phyloP scores from a whole-genome alignment of 2,888 invertebrate species.

The Ptilodon capucinus region DNA sequence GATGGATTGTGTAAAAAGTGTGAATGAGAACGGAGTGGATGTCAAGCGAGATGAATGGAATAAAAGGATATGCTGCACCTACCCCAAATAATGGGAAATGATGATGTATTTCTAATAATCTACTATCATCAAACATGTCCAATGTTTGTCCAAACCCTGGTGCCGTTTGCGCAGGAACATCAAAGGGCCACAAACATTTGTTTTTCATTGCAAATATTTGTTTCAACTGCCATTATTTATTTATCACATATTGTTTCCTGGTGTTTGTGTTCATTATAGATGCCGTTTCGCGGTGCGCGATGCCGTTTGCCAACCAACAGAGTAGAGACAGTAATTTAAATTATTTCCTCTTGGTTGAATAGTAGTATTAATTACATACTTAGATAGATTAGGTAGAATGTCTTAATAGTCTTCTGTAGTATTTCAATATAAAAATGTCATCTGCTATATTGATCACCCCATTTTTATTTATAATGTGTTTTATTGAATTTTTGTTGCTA shows the following conservation, averaged over 20 bases:
- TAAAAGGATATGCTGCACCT: no score
- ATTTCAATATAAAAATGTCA: no score
- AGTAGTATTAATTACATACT: no score
- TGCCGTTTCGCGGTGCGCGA: constrained; percentile 24
- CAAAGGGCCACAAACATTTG: constrained; percentile 43
- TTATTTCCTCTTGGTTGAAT: not conserved
- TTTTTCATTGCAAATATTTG: constrained; percentile 47
- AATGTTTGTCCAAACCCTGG: constrained; percentile 27
- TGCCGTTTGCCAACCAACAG: not conserved
- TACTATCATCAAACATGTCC: constrained; percentile 9
- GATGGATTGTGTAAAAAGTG: no score
- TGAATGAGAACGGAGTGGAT: no score
- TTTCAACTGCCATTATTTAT: constrained; percentile 31
- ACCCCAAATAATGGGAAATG: no score
- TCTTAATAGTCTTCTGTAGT: no score
- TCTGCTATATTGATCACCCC: no score
- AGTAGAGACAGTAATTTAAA: not conserved
- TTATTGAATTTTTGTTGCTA: no score
- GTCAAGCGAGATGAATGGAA: no score
- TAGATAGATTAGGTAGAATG: no score
- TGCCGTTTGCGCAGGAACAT: constrained; percentile 37
- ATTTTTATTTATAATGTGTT: no score
- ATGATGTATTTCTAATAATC: not conserved
- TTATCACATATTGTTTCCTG: constrained; percentile 36
- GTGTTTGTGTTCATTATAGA: constrained; percentile 31